Base-by-base conservation (phyloP, 2,888 invertebrate genomes). In the Eupithecia centaureata region DNA sequence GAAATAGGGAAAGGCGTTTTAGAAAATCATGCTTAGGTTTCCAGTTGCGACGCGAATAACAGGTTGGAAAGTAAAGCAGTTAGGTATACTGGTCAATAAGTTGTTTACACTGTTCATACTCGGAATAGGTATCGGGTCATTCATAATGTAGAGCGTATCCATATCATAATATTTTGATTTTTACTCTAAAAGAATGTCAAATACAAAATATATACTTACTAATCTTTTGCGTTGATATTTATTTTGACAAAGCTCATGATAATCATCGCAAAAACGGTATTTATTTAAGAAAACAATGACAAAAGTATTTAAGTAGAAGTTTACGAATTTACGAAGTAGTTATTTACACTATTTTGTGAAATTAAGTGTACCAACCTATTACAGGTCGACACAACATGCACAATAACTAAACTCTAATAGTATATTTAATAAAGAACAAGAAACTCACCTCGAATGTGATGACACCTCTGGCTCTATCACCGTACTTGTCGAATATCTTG, bases 401-500 rank as follows among this genome's bases (percentile, higher is more conserved):
- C n/a, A n/a, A n/a, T n/a, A n/a, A n/a, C n/a, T n/a, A n/a, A n/a
- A n/a, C n/a, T n/a, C n/a, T n/a, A n/a, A n/a, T n/a, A n/a, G 38
- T 38, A 7, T n/a, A 35, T 13, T 0, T n/a, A 42, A 42, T 32
- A 42, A 8, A 18, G 18, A 42, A 42, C 42, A 18, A 42, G 18
- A 47, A 47, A n/a, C 90, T 85, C 77, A 94, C 94, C 88, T 94
- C 94, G 75, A 94, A 94, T 30, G 94, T 93, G 78, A 95, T 94
- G 71, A 93, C 84, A 61, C 94, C 94, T 78, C 91, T 90, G 73
- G 52, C 13, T 52, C 52, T 27, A 56, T 93, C 87, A 28, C 94
- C 94, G 76, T 95, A 95, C 79, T 94, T 95, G 76, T 90, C 86
- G 80, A 95, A 94, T 78, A 94, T 94, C 80, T 92, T 90, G 74